phyloP scores from a whole-genome alignment of 2,888 invertebrate species.

The Fabriciana adippe region DNA sequence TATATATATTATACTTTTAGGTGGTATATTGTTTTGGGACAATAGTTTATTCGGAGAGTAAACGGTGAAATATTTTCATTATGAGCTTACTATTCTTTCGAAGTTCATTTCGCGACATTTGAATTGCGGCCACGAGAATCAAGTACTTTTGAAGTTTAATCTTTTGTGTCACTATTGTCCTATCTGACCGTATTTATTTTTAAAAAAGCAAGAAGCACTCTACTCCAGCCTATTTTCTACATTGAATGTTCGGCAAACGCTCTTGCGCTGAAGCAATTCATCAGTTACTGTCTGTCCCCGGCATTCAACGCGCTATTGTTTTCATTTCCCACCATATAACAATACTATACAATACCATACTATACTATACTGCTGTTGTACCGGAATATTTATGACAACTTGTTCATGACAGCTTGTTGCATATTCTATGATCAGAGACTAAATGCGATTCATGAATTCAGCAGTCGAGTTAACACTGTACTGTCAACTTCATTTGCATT shows the following conservation, averaged over 20 bases:
- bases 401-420: constrained; percentile 36
- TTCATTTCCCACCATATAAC: constrained; percentile 34
- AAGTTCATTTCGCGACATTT: constrained; percentile 12
- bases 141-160: constrained; percentile 19
- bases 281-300: constrained; percentile 42
- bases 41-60: constrained; percentile 2
- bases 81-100: constrained; percentile 8
- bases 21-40: constrained; percentile 9
- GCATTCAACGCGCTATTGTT: constrained; percentile 41
- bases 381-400: constrained; percentile 35
- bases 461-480: constrained; percentile 10
- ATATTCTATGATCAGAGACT: constrained; percentile 36
- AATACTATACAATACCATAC: constrained; percentile 28
- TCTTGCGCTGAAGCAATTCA: constrained; percentile 42
- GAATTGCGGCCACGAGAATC: constrained; percentile 19
- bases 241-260: constrained; percentile 34
- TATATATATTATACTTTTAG: neutral
- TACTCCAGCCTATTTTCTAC: constrained; percentile 34
- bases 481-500: constrained; percentile 24
- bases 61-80: constrained; percentile 13
- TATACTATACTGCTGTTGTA: constrained; percentile 30
- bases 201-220: constrained; percentile 23
- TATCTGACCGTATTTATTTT: constrained; percentile 29
- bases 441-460: constrained; percentile 32
- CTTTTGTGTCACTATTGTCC: constrained; percentile 32